Conservation (phyloP, 2,113 vertebrate genomes). For the Sminthopsis crassicaudata region DNA sequence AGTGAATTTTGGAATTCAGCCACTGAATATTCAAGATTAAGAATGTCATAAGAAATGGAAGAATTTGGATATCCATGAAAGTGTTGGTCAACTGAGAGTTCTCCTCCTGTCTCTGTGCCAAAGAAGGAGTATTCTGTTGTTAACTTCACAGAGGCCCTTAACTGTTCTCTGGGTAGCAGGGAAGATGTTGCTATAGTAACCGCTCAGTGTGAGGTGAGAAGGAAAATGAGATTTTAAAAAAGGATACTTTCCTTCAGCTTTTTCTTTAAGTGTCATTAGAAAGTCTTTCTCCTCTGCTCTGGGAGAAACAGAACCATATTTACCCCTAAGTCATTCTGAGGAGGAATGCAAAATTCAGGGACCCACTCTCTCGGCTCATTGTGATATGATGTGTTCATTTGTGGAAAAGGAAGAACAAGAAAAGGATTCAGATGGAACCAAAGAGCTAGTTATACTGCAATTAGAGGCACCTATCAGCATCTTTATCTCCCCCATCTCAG, state of each 20-base stretch:
- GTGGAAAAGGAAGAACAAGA: neutral
- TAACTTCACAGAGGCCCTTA: conserved; percentile 44
- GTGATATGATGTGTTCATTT: neutral
- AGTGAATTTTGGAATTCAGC: conserved; percentile 44
- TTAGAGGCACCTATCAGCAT: neutral
- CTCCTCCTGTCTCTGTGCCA: conserved; percentile 38
- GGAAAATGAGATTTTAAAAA: conserved; percentile 69
- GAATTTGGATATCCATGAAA: conserved; percentile 44
- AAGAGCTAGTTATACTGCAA: neutral
- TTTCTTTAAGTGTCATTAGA: conserved; percentile 64
- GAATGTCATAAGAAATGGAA: conserved; percentile 2
- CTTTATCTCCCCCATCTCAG: fast-evolving
- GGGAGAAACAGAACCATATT: conserved; percentile 37
- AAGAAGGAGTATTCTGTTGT: conserved; percentile 17
- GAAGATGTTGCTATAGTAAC: conserved; percentile 74
- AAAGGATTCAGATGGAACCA: neutral
- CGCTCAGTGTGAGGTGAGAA: conserved; percentile 61
- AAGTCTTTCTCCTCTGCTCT: conserved; percentile 32
- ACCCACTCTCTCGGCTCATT: neutral
- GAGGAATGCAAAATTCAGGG: neutral
- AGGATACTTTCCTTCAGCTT: conserved; percentile 49
- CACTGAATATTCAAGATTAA: conserved; percentile 11
- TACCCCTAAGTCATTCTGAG: neutral
- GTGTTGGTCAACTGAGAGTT: conserved; percentile 57
- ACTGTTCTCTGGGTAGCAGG: conserved; percentile 46